Base-by-base conservation (phyloP, 1,140 invertebrate genomes). In the Bombus sylvicola region DNA sequence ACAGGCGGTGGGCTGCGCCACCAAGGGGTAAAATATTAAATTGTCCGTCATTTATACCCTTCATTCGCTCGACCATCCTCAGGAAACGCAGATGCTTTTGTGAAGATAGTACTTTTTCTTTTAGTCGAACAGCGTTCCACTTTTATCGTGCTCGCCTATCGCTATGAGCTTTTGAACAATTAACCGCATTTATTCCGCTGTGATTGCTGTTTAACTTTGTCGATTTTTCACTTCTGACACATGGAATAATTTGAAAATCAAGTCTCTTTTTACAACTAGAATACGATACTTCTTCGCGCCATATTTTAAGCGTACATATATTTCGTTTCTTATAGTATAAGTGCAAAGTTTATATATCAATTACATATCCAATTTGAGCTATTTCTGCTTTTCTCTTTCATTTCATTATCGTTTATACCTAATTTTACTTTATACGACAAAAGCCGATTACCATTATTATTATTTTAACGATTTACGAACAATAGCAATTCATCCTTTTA, bases 21-120 rank as follows among this genome's bases (percentile, higher is more conserved):
- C 64, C 43, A 87, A 89, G 81, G 89, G 89, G 85, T 90, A 79
- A 89, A 87, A 90, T 89, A 89, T 89, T 81, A 90, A 90, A 90
- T 89, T 84, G 89, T 89, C 77, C 88, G 74, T 84, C 73, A 84
- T 90, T 90, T 90, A 57, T 90, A 89, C 68, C 81, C 88, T 81
- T 89, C 81, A 34, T 31, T 81, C 62, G 80, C 4, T 22, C 64
- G 62, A 34, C 31, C 69, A 75, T 88, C n/a, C n/a, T n/a, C 83
- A 68, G 47, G 77, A 85, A 81, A 47, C 64, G 85, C 75, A 85
- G 85, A 87, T 80, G 75, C 59, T 43, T 68, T 41, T 57, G 71
- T 9, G 22, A 62, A 74, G 78, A 81, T 74, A 85, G n/a, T 31
- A 66, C n/a, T 69, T 83, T 71, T 75, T 62, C 53, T 31, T 64